Conservation (phyloP, 2,113 vertebrate genomes). For the Echinops telfairi region DNA sequence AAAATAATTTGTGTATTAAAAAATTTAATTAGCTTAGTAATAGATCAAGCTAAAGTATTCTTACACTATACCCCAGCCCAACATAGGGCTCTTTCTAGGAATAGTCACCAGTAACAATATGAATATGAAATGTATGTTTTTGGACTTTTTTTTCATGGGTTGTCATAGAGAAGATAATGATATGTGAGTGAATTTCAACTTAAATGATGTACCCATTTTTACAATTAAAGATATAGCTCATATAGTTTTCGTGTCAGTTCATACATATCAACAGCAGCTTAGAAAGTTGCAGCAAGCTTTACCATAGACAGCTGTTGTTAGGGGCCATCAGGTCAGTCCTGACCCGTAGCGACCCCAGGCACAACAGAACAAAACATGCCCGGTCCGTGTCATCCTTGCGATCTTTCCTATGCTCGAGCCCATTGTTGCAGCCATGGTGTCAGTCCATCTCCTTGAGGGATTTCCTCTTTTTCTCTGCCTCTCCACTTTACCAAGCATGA, state of each 20-base stretch:
- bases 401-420: too few species aligned
- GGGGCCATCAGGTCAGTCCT: too few species aligned
- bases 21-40: neutral
- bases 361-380: too few species aligned
- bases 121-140: neutral
- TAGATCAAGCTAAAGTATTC: neutral
- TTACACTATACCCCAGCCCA: neutral
- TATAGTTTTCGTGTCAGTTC: neutral
- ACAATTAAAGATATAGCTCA: neutral
- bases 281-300: neutral
- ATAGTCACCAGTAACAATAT: neutral
- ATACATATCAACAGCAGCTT: slow-evolving; percentile 12
- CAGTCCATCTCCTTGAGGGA: too few species aligned
- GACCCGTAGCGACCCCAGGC: too few species aligned
- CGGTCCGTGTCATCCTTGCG: too few species aligned
- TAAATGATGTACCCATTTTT: neutral
- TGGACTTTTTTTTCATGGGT: neutral
- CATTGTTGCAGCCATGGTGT: too few species aligned
- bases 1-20: neutral
- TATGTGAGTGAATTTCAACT: neutral
- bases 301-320: too few species aligned
- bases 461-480: too few species aligned
- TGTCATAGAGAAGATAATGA: neutral
- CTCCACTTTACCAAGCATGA: too few species aligned
- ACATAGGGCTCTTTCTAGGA: neutral